A percentile compares a stretch with the other conserved stretches of the same genome.
phyloP scores from a whole-genome alignment of 2,888 invertebrate genomes.

The Vanessa cardui region DNA sequence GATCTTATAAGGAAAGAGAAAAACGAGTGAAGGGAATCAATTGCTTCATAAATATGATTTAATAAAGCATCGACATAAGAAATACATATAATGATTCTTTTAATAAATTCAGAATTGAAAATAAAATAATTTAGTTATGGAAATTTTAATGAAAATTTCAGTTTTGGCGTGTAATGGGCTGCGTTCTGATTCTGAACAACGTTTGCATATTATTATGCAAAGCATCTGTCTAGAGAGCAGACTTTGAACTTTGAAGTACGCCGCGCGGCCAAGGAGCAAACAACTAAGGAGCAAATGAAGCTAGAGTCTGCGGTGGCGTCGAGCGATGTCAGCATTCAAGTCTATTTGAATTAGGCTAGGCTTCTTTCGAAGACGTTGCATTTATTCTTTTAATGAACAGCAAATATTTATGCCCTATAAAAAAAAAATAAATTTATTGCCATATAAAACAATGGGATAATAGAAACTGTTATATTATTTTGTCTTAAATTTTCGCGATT shows the following conservation, averaged over 20 bases:
- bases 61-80: too few relatives aligned
- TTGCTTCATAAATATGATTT: too few relatives aligned
- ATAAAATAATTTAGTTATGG: constrained; percentile 14
- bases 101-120: not conserved
- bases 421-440: too few relatives aligned
- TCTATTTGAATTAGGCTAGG: constrained; percentile 53
- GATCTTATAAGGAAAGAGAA: too few relatives aligned
- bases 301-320: constrained; percentile 58
- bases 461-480: too few relatives aligned
- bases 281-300: constrained; percentile 59
- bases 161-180: constrained; percentile 48
- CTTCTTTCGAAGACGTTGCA: not conserved
- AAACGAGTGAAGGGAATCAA: too few relatives aligned
- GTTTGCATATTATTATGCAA: constrained; percentile 60
- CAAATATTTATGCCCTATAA: too few relatives aligned
- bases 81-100: not conserved
- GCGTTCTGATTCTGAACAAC: constrained; percentile 36
- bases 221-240: constrained; percentile 32
- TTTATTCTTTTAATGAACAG: not conserved
- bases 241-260: constrained; percentile 50
- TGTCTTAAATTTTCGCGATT: too few relatives aligned
- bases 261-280: constrained; percentile 24
- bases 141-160: constrained; percentile 53
- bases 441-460: too few relatives aligned
- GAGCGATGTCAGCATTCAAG: constrained; percentile 62